phyloP scores from a whole-genome alignment of 1,140 invertebrate genomes.

The Marisa cornuarietis region DNA sequence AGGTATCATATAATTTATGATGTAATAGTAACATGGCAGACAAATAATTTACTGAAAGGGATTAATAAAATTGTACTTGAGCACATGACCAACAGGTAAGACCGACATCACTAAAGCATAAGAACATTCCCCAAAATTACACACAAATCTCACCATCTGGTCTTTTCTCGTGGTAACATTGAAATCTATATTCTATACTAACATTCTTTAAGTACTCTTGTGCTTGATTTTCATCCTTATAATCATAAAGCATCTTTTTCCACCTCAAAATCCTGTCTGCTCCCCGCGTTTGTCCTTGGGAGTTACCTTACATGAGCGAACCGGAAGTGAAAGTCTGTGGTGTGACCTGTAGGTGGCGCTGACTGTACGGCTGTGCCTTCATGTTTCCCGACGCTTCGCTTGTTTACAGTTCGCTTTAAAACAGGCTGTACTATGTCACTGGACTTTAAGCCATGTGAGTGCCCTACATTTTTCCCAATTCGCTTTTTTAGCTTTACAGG shows the following conservation, averaged over 20 bases:
- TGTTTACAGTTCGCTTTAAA: slow-evolving; percentile 1
- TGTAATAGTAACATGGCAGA: no score
- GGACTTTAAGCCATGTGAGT: slow-evolving; percentile 17
- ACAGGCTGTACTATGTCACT: slow-evolving; percentile 7
- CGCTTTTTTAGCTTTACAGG: neutral
- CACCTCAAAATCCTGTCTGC: neutral
- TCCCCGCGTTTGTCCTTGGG: slow-evolving; percentile 6
- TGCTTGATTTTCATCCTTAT: slow-evolving; percentile 85
- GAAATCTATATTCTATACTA: slow-evolving; percentile 90
- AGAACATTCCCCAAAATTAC: no score
- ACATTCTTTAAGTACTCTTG: slow-evolving; percentile 88
- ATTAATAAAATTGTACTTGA: no score
- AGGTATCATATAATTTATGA: no score
- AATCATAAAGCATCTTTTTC: slow-evolving; percentile 66
- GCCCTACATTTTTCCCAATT: neutral
- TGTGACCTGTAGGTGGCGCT: slow-evolving; percentile 17
- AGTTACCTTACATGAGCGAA: slow-evolving; percentile 18
- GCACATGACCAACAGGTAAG: no score
- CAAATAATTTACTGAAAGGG: no score
- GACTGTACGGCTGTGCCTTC: neutral
- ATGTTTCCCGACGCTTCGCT: slow-evolving; percentile 4
- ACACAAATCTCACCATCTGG: slow-evolving; percentile 74
- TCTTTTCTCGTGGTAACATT: slow-evolving; percentile 85
- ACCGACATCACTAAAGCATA: no score
- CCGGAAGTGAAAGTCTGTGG: slow-evolving; percentile 14